These are phyloP conservation scores for Okamejei kenojei DNA, from an alignment of 2,797 vertebrate genomes.

Conservation along the genomic window DNA sequence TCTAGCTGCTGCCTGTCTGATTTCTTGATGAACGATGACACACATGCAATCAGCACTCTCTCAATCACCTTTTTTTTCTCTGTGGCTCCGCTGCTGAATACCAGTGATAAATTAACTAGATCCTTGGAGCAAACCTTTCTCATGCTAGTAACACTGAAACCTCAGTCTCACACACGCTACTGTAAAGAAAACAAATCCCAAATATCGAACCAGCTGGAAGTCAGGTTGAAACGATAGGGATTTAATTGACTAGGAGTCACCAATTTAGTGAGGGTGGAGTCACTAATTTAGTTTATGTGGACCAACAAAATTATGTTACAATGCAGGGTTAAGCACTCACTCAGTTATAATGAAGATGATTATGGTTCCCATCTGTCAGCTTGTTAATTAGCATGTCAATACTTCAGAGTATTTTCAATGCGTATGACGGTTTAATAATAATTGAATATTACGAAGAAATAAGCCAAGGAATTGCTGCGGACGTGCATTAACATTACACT, in stretches of 20 bases:
- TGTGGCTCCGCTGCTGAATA: not conserved
- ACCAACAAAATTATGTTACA: not conserved
- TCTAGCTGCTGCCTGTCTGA: not conserved
- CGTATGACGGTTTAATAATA: not conserved
- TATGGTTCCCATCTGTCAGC: not conserved
- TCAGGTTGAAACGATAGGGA: too few relatives aligned
- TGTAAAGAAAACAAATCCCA: too few relatives aligned
- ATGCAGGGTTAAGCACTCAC: not conserved
- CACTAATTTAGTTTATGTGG: not conserved
- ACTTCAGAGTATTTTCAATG: not conserved
- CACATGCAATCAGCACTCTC: slow-evolving; percentile 5
- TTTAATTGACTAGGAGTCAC: not conserved
- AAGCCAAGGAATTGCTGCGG: not conserved
- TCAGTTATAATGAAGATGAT: not conserved
- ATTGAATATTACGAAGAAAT: not conserved
- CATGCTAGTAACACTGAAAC: not conserved
- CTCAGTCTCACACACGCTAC: not conserved
- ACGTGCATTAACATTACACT: too few relatives aligned
- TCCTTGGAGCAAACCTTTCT: not conserved
- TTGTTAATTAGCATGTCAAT: not conserved
- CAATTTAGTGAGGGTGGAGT: not conserved
- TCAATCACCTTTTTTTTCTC: not conserved
- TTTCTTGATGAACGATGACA: not conserved
- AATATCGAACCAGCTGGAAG: too few relatives aligned
- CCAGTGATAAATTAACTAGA: not conserved